Evolutionary conservation across 2,888 invertebrate species (phyloP).

Genomic region (Itoplectis maculator): DNA sequence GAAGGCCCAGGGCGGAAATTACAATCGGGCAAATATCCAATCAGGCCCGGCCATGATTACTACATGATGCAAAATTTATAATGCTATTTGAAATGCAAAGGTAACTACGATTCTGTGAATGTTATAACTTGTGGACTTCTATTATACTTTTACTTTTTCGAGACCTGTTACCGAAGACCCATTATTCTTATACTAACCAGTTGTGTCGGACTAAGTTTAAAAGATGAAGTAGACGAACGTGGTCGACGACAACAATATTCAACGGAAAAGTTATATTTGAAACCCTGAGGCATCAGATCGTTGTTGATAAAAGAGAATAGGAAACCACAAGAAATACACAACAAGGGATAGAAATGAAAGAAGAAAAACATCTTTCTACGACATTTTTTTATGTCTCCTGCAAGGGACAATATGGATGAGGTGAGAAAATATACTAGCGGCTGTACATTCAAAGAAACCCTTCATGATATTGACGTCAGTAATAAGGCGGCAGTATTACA

Average conservation of each 20-base stretch:
- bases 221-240: not conserved
- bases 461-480: not conserved
- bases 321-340: not conserved
- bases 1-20: constrained; percentile 14
- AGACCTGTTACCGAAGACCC: not conserved
- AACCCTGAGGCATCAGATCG: not conserved
- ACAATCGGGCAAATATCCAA: constrained; percentile 21
- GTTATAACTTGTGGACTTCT: not conserved
- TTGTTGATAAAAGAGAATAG: not conserved
- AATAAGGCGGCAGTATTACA: not conserved
- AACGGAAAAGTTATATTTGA: not conserved
- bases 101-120: not conserved
- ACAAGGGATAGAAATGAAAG: not conserved
- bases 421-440: not conserved
- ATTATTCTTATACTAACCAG: not conserved
- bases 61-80: constrained; percentile 7
- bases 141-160: not conserved
- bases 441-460: not conserved
- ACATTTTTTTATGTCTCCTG: not conserved
- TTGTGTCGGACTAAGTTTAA: not conserved
- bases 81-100: not conserved
- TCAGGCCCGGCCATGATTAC: not conserved
- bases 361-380: not conserved
- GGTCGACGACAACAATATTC: not conserved
- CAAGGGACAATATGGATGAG: not conserved